Base-by-base conservation (phyloP, 2,888 invertebrate genomes). In the Thymelicus lineola region DNA sequence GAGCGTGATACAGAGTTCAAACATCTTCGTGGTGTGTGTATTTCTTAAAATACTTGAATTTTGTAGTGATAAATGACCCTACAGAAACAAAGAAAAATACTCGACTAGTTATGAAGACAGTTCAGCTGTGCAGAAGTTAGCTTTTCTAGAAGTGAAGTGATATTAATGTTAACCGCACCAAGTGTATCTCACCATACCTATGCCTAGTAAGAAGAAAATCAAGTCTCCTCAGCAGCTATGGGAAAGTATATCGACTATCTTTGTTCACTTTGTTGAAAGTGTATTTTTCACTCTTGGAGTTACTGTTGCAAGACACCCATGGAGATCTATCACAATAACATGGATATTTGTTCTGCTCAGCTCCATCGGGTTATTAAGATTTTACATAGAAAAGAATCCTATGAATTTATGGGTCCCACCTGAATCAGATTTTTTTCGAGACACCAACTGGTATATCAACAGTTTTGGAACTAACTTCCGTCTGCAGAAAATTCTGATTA, bases 351-450 rank as follows among this genome's bases (percentile, higher is more conserved):
- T 96, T 20, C 75, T 94, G 12, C 55, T 96, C 15, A 95, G 96
- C 80, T 89, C 94, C 66, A 82, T 94, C 71, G 97, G 97, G 46
- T 89, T 96, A 64, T 80, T 95, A 35, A 90, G 93, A 76, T 97
- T 97, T 86, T 94, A 95, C 72, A 95, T 96, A 83, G 97, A 97
- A 87, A 96, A 95, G 80, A 96, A 96, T 86, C 97, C 97, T 0
- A 86, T 97, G 79, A 96, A 96, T 79, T 86, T 97, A 75, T 97
- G 97, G 97, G 95, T 97, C 28, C 96, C 97, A 12, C 95, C 95
- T 55, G 94, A 96, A 55, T 96, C 96, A 0, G 95, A 96, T 72
- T 97, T 96, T 82, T 94, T 95, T 53, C 84, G 87, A 74, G 96
- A 97, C 76, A 96, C 97, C 6, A 95, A 96, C 78, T 97, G 97